These are phyloP conservation scores for Taxidea taxus DNA, from an alignment of 2,113 vertebrate species.

Conservation along the genomic window DNA sequence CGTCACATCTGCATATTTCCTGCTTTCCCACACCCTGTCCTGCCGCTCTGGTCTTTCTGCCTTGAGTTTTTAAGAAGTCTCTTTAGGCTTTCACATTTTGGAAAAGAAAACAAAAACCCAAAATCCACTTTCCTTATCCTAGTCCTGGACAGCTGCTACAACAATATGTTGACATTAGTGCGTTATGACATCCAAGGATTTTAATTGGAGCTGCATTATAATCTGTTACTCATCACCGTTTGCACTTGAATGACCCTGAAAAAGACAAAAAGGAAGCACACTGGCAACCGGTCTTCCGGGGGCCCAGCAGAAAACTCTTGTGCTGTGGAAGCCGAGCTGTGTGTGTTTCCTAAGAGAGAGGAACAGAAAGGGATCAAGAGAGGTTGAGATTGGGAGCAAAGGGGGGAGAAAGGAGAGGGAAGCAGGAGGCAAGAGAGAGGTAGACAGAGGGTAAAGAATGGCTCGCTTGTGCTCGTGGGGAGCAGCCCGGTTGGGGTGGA, in stretches of 20 bases:
- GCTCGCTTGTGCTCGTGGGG: accelerated
- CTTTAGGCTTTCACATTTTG: constrained; percentile 44
- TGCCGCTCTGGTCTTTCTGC: constrained; percentile 20
- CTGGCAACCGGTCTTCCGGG: background rate
- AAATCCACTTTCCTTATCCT: constrained; percentile 4
- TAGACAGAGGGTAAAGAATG: no score
- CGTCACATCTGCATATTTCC: background rate
- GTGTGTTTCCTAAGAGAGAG: background rate
- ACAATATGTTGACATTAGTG: constrained; percentile 57
- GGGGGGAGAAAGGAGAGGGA: no score
- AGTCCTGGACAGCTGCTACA: constrained; percentile 72
- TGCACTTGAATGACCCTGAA: constrained; percentile 56
- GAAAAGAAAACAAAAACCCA: background rate
- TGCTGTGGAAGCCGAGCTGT: background rate
- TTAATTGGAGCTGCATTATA: constrained; percentile 75
- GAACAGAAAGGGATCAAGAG: background rate
- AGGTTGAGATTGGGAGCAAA: background rate
- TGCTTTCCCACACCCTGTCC: background rate
- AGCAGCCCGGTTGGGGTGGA: background rate
- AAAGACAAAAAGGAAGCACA: background rate
- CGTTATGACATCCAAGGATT: constrained; percentile 66
- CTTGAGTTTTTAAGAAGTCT: constrained; percentile 51
- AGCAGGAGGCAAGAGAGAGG: background rate
- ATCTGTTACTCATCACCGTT: constrained; percentile 75
- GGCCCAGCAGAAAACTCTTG: background rate